Conservation (phyloP, 2,113 vertebrate genomes). For the Platysternon megacephalum region DNA sequence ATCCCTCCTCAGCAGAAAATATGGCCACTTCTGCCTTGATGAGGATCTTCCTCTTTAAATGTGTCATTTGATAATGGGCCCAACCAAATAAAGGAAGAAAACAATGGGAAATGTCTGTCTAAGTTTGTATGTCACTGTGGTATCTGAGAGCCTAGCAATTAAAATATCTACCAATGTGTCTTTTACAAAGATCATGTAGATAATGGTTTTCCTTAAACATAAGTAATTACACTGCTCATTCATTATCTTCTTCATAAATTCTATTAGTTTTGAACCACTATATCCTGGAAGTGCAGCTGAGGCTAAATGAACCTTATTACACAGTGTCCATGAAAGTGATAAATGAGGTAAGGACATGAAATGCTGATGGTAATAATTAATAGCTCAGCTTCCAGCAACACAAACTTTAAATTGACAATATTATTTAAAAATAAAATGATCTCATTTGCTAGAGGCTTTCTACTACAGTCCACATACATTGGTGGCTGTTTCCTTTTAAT, state of each 20-base stretch:
- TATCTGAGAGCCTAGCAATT: constrained; percentile 47
- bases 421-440: constrained; percentile 32
- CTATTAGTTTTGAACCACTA: constrained; percentile 60
- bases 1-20: not conserved
- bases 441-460: constrained; percentile 33
- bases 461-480: constrained; percentile 1
- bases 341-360: constrained; percentile 49
- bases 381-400: constrained; percentile 54
- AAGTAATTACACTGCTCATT: constrained; percentile 65
- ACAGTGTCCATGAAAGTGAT: constrained; percentile 36
- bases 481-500: constrained; percentile 46
- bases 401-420: constrained; percentile 55
- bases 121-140: not conserved
- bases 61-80: not conserved
- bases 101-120: constrained; percentile 45
- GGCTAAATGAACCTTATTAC: constrained; percentile 68
- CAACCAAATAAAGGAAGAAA: constrained; percentile 22
- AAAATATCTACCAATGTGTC: constrained; percentile 13
- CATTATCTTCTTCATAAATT: constrained; percentile 66
- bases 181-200: constrained; percentile 64
- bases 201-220: constrained; percentile 59
- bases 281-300: constrained; percentile 47
- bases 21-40: not conserved
- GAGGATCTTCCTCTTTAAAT: not conserved
- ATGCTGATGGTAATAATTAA: constrained; percentile 70